phyloP scores from a whole-genome alignment of 1,140 invertebrate genomes.

The Ditylenchus dipsaci region DNA sequence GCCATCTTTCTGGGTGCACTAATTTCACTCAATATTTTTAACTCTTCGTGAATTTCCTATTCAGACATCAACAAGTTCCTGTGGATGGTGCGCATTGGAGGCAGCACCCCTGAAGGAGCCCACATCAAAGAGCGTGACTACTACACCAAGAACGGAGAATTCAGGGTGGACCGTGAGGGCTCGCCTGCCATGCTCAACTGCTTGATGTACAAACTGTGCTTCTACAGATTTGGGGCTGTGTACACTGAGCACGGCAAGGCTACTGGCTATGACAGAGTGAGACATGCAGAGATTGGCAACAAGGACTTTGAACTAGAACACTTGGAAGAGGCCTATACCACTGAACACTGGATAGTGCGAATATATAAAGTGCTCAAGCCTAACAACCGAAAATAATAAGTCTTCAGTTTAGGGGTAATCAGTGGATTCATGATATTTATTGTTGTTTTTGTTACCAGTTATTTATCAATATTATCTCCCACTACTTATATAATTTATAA shows the following conservation, averaged over 20 bases:
- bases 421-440: too few relatives aligned
- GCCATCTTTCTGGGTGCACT: too few relatives aligned
- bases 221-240: constrained; percentile 89
- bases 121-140: constrained; percentile 83
- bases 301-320: constrained; percentile 92
- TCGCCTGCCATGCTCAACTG: constrained; percentile 90
- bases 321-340: constrained; percentile 95
- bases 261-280: constrained; percentile 85
- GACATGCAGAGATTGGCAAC: constrained; percentile 91
- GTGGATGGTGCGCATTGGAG: constrained; percentile 99
- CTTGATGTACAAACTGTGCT: constrained; percentile 98
- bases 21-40: constrained; percentile 3
- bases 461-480: too few relatives aligned
- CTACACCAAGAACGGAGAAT: constrained; percentile 93
- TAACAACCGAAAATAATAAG: constrained; percentile 13
- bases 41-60: constrained; percentile 2
- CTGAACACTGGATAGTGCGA: constrained; percentile 78
- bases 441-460: too few relatives aligned
- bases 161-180: constrained; percentile 85
- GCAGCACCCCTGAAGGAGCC: constrained; percentile 84
- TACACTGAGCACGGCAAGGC: constrained; percentile 65
- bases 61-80: constrained; percentile 94
- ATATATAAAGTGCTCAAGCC: constrained; percentile 27
- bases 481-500: too few relatives aligned
- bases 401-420: constrained; percentile 2